Base-by-base conservation (phyloP, 2,888 invertebrate genomes). In the Drosophila nr. perissopoda region DNA sequence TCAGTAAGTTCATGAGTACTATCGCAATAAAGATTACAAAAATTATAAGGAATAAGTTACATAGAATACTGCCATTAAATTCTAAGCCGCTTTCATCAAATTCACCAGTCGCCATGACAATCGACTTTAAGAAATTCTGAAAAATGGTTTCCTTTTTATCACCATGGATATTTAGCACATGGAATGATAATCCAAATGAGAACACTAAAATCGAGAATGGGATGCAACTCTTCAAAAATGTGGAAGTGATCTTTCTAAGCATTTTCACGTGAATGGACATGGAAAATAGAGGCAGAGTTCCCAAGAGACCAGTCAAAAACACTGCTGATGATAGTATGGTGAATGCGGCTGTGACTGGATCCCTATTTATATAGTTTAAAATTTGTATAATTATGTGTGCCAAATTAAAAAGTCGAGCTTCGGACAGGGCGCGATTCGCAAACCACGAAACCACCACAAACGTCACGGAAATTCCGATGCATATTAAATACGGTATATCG, bases 71-170 rank as follows among this genome's bases (percentile, higher is more conserved):
- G 0, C 13, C 3, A 1, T 36, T 1, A 25, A 51, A 54, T 1
- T 33, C 0, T 10, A 73, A 45, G 0, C 25, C 8, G 13, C 29
- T 57, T 18, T 56, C 64, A 21, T 78, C 45, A 33, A 67, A 76
- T 61, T 80, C 77, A 27, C 80, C 80, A 1, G 76, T 76, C 0
- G 77, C 31, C 40, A 73, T 56, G 1, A 69, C 38, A 0, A 73
- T 40, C 1, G 67, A 57, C 21, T 70, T 76, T 1, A 60, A 42
- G 4, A 78, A 2, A 2, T 48, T 45, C 2, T 34, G 38, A n/a
- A n/a, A 0, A 18, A 61, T 0, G 48, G 0, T 1, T 29, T 10
- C 0, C 10, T 25, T 1, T 29, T 7, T 1, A 29, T 1, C 0
- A 29, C 29, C 10, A 34, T 68, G 62, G 16, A 76, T 21, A 27